Evolutionary conservation across 37 sponge, comb jelly and placozoan genomes (phyloP), one percentile per base, ranked within the genome.

Genomic region (Eunapius fragilis): DNA sequence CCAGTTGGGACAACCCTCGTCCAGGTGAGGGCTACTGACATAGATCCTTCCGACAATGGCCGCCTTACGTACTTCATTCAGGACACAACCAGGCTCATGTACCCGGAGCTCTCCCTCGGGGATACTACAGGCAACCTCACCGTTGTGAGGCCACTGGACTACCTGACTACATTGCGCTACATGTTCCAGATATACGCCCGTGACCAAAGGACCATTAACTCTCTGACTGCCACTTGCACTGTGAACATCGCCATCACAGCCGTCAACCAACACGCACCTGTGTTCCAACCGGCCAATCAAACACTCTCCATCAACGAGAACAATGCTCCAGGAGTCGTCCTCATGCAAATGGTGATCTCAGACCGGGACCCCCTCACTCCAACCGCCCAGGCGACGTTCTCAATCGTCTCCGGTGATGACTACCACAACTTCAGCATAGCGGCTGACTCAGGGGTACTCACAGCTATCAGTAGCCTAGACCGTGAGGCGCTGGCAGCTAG

Each of bases 211-310:
- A 72, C 81, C 10, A 27, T 36, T 4, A 75, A 70, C 25, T 37
- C 74, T 0, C 37, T 31, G 0, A 74, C 82, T 25, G 83, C 80
- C 10, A 76, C 78, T 2, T 50, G 78, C n/a, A 45, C 0, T 17
- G 86, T 94, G n/a, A 74, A 0, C 4, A 80, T 94, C 67, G 79
- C 71, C 3, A 24, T 90, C 3, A 74, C 37, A 25, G 83, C 91
- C 49, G 85, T 89, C n/a, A 93, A 93, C 76, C 92, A 94, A 47
- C 88, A 83, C n/a, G 74, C 84, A 2, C 95, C 95, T 3, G 41
- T 12, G 19, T 91, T 94, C 72, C 32, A 78, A 31, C 48, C 70
- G 9, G 11, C 74, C 25, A 88, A 78, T 31, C 58, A 19, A 6
- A 30, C 68, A 9, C 68, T 10, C 9, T 69, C 0, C 32, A 30